Base-by-base conservation (phyloP, 1,140 invertebrate genomes). In the Latrodectus geometricus region DNA sequence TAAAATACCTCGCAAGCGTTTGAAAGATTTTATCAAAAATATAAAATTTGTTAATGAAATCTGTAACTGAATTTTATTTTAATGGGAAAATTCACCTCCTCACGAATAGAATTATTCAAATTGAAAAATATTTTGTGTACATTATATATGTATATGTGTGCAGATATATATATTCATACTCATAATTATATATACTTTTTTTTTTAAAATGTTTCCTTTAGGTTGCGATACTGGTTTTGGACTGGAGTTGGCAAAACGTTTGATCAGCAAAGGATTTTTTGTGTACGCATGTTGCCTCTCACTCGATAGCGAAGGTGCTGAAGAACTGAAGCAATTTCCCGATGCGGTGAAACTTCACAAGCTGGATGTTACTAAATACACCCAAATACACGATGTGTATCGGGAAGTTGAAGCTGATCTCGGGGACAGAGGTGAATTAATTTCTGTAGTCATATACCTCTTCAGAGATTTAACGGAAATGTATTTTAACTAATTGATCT, bases 251-350 rank as follows among this genome's bases (percentile, higher is more conserved):
- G 88, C 83, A 0, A 87, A 87, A 11, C 88, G 90, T 17, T 88
- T 93, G 50, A 90, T 92, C 86, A 50, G 74, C 15, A 83, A 90
- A 54, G 92, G 92, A 2, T 92, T 91, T 77, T 88, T 89, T 49
- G 92, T 93, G 12, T 93, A 90, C 87, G 96, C 96, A 15, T 94
- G 94, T 5, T 95, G 96, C 90, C 92, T 95, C 35, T 89, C 92
- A 9, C 91, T 92, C 0, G 91, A 93, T 23, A 89, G 91, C 0
- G 90, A 91, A 68, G 92, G 92, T 0, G 92, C 92, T 0, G 68
- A 87, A 54, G 80, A 88, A 9, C 89, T 93, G 65, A 21, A n/a
- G 15, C 23, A 49, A 0, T 89, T 89, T n/a, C 89, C 90, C 4
- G 73, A 89, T 89, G 86, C 90, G 8, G 74, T 92, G 9, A 89